Percentiles rank a stretch among this genome's conserved stretches.
phyloP scores from a whole-genome alignment of 2,888 invertebrate species.

The Troides helena region DNA sequence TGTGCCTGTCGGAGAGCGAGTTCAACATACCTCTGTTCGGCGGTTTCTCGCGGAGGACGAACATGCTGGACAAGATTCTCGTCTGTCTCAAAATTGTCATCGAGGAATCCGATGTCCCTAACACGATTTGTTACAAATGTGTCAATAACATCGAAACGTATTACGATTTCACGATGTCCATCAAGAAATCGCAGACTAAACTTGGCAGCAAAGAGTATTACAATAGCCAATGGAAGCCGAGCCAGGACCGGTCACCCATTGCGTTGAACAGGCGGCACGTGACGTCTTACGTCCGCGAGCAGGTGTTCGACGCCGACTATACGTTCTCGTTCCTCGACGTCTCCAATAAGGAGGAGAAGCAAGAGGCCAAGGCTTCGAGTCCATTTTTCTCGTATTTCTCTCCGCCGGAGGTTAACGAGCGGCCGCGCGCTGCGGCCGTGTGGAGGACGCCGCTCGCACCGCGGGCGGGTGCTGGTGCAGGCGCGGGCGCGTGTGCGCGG shows the following conservation, averaged over 20 bases:
- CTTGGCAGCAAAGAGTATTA: slow-evolving; percentile 38
- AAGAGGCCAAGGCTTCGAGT: slow-evolving; percentile 53
- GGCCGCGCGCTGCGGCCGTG: slow-evolving; percentile 41
- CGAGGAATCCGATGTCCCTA: slow-evolving; percentile 57
- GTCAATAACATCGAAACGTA: slow-evolving; percentile 63
- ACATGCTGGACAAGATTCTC: slow-evolving; percentile 62
- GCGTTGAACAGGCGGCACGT: slow-evolving; percentile 47
- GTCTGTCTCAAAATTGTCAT: slow-evolving; percentile 61
- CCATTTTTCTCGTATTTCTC: slow-evolving; percentile 69
- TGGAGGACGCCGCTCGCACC: slow-evolving; percentile 56
- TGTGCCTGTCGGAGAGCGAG: slow-evolving; percentile 63
- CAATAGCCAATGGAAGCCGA: slow-evolving; percentile 41
- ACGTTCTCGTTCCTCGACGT: slow-evolving; percentile 65
- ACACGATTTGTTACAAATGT: slow-evolving; percentile 66
- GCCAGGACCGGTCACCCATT: slow-evolving; percentile 27
- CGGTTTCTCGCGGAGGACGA: slow-evolving; percentile 54
- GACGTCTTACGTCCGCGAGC: slow-evolving; percentile 59
- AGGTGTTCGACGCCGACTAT: slow-evolving; percentile 61
- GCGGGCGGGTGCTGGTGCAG: too few relatives aligned
- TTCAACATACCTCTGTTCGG: slow-evolving; percentile 65
- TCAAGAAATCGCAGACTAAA: slow-evolving; percentile 58
- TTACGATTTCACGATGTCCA: slow-evolving; percentile 56
- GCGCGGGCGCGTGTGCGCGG: slow-evolving; percentile 36
- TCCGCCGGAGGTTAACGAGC: slow-evolving; percentile 49
- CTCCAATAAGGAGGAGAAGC: slow-evolving; percentile 53